Evolutionary conservation across 2,888 invertebrate genomes (phyloP).

Genomic region (Exocentrus adspersus): DNA sequence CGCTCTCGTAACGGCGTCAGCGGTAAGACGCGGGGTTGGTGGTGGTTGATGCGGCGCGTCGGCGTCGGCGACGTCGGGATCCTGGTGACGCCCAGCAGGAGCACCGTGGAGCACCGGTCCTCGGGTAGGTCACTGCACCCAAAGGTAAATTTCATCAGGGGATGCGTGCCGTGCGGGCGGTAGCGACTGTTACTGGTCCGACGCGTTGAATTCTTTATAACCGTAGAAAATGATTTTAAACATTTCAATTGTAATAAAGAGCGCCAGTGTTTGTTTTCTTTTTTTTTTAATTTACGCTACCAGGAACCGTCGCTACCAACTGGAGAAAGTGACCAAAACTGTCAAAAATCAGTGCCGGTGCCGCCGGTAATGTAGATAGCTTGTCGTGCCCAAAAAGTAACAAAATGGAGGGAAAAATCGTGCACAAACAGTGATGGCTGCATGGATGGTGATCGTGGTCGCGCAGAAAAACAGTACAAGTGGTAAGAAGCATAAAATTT

Average conservation of each 20-base stretch:
- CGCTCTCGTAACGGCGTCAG: constrained; percentile 36
- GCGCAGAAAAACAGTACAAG: too few relatives aligned
- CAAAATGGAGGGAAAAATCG: too few relatives aligned
- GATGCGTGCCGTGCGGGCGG: constrained; percentile 6
- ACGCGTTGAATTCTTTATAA: too few relatives aligned
- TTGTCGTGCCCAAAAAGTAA: too few relatives aligned
- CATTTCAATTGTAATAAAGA: too few relatives aligned
- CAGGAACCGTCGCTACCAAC: constrained; percentile 14
- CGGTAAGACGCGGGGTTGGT: constrained; percentile 58
- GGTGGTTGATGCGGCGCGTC: constrained; percentile 57
- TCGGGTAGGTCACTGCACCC: constrained; percentile 70
- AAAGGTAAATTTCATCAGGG: constrained; percentile 13
- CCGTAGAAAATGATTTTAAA: too few relatives aligned
- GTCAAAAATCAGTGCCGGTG: constrained; percentile 8
- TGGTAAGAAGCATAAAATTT: too few relatives aligned
- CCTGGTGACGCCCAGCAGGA: constrained; percentile 71
- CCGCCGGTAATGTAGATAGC: not conserved
- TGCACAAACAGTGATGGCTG: too few relatives aligned
- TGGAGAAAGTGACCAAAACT: constrained; percentile 1
- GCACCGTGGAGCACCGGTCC: constrained; percentile 68
- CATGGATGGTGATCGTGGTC: too few relatives aligned
- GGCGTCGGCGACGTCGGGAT: constrained; percentile 62
- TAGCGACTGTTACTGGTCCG: constrained; percentile 14
- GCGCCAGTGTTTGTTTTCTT: too few relatives aligned
- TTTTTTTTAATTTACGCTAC: constrained; percentile 5